phyloP scores from a whole-genome alignment of 2,797 vertebrate genomes.

The Chaetophractus vellerosus region DNA sequence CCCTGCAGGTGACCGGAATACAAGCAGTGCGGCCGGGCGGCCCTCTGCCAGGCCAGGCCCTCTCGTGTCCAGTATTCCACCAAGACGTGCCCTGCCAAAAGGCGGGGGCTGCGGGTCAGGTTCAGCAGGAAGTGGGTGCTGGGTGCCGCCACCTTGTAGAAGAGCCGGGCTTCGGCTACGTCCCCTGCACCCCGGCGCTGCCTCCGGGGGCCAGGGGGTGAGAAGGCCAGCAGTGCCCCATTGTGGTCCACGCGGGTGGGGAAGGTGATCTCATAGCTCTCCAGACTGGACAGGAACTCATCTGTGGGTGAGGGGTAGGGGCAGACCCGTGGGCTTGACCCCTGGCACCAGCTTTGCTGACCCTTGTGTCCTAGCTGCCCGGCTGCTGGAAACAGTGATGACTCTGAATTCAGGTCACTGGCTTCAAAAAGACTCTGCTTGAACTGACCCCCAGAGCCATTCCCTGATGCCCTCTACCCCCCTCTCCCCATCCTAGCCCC shows the following conservation, averaged over 20 bases:
- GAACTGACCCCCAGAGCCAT: neutral
- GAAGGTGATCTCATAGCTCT: constrained; percentile 97
- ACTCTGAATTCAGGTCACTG: neutral
- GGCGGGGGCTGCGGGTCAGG: constrained; percentile 95
- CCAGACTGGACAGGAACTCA: constrained; percentile 97
- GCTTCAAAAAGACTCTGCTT: neutral
- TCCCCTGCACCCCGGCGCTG: constrained; percentile 91
- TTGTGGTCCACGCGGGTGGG: constrained; percentile 95
- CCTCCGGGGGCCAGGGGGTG: constrained; percentile 87
- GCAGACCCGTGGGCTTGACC: neutral
- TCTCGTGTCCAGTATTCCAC: constrained; percentile 98
- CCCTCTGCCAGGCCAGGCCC: constrained; percentile 96
- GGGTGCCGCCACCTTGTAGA: constrained; percentile 96
- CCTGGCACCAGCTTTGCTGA: neutral
- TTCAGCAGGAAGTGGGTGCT: constrained; percentile 96
- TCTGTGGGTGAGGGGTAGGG: constrained; percentile 85
- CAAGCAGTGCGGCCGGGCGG: constrained; percentile 95
- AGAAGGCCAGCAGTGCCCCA: constrained; percentile 93
- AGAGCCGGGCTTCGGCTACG: constrained; percentile 93
- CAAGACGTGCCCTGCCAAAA: constrained; percentile 95
- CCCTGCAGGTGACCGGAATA: constrained; percentile 97
- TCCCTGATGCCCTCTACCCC: neutral
- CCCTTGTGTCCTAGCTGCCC: neutral
- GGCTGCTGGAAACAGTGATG: neutral
- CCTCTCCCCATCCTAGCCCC: too few relatives aligned